Evolutionary conservation across 2,113 vertebrate genomes (phyloP), one percentile per base, ranked within the genome.

Genomic region (Ailuropoda melanoleuca): DNA sequence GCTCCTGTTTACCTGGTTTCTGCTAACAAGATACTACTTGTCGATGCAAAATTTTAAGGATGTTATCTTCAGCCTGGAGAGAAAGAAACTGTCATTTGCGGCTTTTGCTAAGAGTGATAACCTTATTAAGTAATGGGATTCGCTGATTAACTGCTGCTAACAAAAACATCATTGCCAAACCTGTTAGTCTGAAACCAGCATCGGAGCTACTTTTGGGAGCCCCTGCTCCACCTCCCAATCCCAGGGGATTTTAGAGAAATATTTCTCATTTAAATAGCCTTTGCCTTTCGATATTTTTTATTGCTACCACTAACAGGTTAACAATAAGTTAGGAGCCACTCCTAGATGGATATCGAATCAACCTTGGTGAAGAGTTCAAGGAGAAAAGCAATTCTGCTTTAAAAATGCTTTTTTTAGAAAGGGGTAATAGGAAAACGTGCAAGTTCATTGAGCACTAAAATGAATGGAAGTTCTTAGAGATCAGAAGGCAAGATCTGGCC

Each of bases 111-210:
- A 98, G 98, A 99, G 98, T 97, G 98, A 99, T 98, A 98, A 98
- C 98, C 98, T 98, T 98, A 98, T 98, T 98, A 98, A 98, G 97
- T 98, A 98, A 98, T 97, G 98, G 98, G 97, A 98, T 98, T 99
- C 96, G 12, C 98, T 98, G 98, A 99, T 98, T 98, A 99, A 98
- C 97, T 98, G 97, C 98, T 97, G 98, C 98, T 99, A 98, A 98
- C 98, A 98, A 98, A 98, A 99, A 98, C 98, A 98, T 94, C 95
- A 91, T 98, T 97, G 97, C 95, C 97, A 97, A 97, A 98, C 95
- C 96, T 95, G 94, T 98, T 98, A 98, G 90, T 97, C 98, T 98
- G 96, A 98, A 98, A 96, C 87, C 55, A 55, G 96, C 97, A 97
- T 97, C 81, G 94, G 46, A 95, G 96, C 95, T 97, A 81, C 97